Conservation (phyloP, 2,797 vertebrate genomes). For the Prunella strophiata region DNA sequence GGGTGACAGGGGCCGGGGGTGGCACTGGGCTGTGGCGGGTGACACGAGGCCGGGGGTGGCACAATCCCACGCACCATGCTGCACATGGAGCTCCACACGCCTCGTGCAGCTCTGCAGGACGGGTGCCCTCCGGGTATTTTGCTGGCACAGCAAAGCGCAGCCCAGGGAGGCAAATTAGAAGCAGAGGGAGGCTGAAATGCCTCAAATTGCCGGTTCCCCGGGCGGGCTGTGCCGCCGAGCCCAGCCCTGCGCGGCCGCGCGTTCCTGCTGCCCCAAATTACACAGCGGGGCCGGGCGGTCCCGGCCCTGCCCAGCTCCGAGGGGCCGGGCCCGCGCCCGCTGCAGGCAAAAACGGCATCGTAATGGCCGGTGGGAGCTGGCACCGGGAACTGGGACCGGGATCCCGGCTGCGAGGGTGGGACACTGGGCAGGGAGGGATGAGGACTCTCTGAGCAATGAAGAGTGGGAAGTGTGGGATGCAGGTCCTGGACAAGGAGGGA, state of each 20-base stretch:
- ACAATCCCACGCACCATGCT: not conserved
- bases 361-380: slow-evolving; percentile 10
- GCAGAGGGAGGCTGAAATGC: slow-evolving; percentile 61
- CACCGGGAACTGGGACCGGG: not conserved
- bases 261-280: slow-evolving; percentile 56
- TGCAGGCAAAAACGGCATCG: slow-evolving; percentile 28
- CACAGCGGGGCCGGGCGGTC: not conserved
- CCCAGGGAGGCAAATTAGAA: slow-evolving; percentile 81
- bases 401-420: not conserved
- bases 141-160: slow-evolving; percentile 70
- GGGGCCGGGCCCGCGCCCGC: not conserved
- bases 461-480: not conserved
- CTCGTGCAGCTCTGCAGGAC: not conserved
- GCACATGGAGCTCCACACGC: not conserved
- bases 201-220: slow-evolving; percentile 70
- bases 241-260: not conserved
- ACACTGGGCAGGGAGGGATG: not conserved
- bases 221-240: not conserved
- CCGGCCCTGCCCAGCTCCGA: not conserved
- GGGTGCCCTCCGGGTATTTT: not conserved
- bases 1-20: not conserved
- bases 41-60: fast-evolving
- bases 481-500: not conserved
- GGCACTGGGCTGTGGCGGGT: no score
- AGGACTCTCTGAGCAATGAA: not conserved